A percentile compares a stretch with the other conserved stretches of the same genome.
Conservation (phyloP, 2,113 vertebrate species). For the Pseudorasbora parva region DNA sequence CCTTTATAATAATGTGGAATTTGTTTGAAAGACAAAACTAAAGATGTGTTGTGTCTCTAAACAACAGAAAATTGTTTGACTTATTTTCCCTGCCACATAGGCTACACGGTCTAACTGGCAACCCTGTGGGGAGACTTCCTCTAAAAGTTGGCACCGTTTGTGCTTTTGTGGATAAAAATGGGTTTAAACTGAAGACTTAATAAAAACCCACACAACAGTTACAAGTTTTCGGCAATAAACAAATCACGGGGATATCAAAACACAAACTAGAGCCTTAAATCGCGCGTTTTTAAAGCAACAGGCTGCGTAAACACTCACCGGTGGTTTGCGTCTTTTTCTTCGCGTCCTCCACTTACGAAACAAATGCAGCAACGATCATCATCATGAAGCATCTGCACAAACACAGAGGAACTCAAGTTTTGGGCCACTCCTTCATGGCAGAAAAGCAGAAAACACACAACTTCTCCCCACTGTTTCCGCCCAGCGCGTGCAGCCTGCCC, state of each 20-base stretch:
- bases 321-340: neutral
- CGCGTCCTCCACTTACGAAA: constrained; percentile 11
- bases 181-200: neutral
- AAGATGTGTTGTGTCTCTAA: neutral
- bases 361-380: constrained; percentile 9
- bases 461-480: constrained; percentile 51
- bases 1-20: neutral
- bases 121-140: constrained; percentile 29
- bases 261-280: neutral
- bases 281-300: neutral
- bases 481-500: neutral
- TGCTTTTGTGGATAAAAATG: neutral
- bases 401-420: constrained; percentile 25
- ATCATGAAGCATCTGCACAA: constrained; percentile 37
- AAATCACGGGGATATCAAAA: neutral
- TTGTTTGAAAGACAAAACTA: neutral
- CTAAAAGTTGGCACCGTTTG: constrained; percentile 40
- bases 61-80: neutral
- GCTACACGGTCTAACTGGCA: constrained; percentile 18
- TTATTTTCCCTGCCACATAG: neutral
- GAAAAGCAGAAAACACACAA: constrained; percentile 27
- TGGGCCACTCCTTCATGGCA: constrained; percentile 53
- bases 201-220: neutral
- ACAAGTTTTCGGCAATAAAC: neutral
- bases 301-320: constrained; percentile 20